These are phyloP conservation scores for Amiota mariae DNA, from an alignment of 2,888 invertebrate genomes.

Conservation along the genomic window DNA sequence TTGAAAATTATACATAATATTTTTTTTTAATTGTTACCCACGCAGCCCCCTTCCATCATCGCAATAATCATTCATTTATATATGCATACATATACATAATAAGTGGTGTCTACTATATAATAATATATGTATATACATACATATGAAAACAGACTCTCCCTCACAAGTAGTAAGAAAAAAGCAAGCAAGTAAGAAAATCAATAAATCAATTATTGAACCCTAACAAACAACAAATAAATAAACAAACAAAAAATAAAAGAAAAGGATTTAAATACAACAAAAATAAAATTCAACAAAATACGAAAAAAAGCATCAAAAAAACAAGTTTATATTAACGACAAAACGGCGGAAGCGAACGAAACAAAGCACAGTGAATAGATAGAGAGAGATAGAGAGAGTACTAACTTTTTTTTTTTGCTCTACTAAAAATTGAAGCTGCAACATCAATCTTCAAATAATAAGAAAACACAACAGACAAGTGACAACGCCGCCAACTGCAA, in stretches of 20 bases:
- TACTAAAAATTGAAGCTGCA: neutral
- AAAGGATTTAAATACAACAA: neutral
- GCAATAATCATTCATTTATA: neutral
- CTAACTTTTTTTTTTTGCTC: neutral
- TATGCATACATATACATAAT: neutral
- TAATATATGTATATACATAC: too few relatives aligned
- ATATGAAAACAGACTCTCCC: neutral
- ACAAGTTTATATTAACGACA: neutral
- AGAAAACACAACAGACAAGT: neutral
- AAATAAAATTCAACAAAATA: neutral
- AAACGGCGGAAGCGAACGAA: neutral
- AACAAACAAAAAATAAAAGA: neutral
- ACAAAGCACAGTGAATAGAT: neutral
- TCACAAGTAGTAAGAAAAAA: neutral
- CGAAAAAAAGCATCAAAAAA: neutral
- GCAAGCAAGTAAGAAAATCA: conserved; percentile 1
- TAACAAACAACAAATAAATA: conserved; percentile 1
- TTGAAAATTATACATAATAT: too few relatives aligned
- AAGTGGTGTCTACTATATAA: neutral
- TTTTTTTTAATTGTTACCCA: too few relatives aligned
- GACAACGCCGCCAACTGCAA: neutral
- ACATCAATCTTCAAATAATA: neutral
- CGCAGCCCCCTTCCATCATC: too few relatives aligned
- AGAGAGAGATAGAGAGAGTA: neutral
- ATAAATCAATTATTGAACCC: conserved; percentile 18